Percentiles rank a stretch among this genome's conserved stretches.
phyloP scores from a whole-genome alignment of 2,113 vertebrate species.

The Aepyceros melampus region DNA sequence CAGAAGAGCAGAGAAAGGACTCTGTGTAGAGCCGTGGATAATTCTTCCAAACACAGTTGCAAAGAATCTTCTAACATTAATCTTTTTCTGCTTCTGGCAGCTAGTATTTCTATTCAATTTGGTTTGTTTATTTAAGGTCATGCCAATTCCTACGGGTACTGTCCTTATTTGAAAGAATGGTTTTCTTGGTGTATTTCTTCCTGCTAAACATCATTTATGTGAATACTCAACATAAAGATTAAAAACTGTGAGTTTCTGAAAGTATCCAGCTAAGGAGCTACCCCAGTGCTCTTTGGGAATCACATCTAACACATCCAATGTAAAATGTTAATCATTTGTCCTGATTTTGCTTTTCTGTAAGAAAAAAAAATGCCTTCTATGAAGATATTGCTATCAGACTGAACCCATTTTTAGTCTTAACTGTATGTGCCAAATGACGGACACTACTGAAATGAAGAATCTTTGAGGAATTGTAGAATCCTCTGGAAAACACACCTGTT shows the following conservation, averaged over 20 bases:
- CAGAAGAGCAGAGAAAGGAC: background rate
- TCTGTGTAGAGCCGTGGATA: rapidly evolving
- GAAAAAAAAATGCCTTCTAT: background rate
- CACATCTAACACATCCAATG: background rate
- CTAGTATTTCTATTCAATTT: background rate
- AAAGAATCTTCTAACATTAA: background rate
- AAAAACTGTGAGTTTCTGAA: background rate
- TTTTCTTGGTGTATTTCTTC: background rate
- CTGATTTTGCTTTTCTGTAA: background rate
- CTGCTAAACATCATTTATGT: background rate
- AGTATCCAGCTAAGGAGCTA: background rate
- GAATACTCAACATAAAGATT: background rate
- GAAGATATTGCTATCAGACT: background rate
- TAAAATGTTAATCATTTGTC: background rate
- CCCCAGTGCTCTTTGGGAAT: background rate
- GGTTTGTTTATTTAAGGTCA: background rate
- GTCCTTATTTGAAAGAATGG: background rate
- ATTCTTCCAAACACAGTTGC: background rate
- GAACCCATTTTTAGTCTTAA: background rate
- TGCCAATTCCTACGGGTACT: background rate
- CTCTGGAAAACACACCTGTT: background rate
- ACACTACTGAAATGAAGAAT: background rate
- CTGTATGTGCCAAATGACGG: background rate
- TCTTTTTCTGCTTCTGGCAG: background rate
- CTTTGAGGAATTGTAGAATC: background rate